Base-by-base conservation (phyloP, 2,113 vertebrate species). In the Myocastor coypus region DNA sequence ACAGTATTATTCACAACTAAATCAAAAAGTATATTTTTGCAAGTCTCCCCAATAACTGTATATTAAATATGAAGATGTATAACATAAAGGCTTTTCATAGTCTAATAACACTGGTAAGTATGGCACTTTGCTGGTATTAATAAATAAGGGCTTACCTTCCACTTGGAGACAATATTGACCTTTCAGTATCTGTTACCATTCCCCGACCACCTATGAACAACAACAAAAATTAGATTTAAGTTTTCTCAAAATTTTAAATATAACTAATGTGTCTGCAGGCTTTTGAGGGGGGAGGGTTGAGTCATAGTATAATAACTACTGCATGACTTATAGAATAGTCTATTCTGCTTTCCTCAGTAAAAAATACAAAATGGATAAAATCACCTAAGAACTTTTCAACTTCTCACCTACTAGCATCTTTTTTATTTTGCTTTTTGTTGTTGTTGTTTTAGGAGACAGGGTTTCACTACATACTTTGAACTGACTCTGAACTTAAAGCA, bases 121-220 rank as follows among this genome's bases (percentile, higher is more conserved):
- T 20, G 0, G 26, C 37, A 24, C 1, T 80, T 37, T n/a, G 20
- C 37, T 1, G 9, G 12, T 3, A 13, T 17, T 59, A 17, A 69
- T 3, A 85, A 71, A 13, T 11, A 4, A 30, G 0, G 46, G 6
- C 86, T 98, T 96, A 98, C 98, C 98, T 99, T 98, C 96, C 97
- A 92, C 84, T n/a, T 37, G 97, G 94, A 89, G 98, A 98, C 80
- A 95, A 46, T 89, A 98, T 0, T 77, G 98, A 94, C 66, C 97
- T 97, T 30, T 98, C 97, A 71, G 97, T 59, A 63, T 98, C 98
- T 92, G 96, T 59, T 12, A 91, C 93, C 96, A 97, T 93, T 87
- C 68, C 20, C 50, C 93, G 97, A 92, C 96, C 94, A 97, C 97
- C 98, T 98, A 90, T 11, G 95, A 97, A 89, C 86, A 55, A 95